Percentiles rank a stretch among this genome's conserved stretches.
Conservation (phyloP, 2,113 vertebrate species). For the Prunella fulvescens region DNA sequence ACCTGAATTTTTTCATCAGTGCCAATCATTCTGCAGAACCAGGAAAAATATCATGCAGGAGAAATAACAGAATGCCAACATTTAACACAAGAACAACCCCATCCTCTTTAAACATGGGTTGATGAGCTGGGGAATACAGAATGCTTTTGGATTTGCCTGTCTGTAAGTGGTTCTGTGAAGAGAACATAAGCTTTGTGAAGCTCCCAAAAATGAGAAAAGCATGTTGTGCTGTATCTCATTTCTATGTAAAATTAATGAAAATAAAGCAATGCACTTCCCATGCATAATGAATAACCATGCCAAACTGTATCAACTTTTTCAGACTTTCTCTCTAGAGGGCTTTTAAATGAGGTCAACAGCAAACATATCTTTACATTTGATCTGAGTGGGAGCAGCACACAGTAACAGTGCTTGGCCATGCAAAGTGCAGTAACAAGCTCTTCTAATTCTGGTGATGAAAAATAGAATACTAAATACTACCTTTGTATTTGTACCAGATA, state of each 20-base stretch:
- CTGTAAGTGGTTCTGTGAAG: neutral
- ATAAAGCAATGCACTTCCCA: conserved; percentile 55
- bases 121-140: neutral
- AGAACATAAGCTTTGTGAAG: conserved; percentile 12
- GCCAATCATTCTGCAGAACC: conserved; percentile 15
- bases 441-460: conserved; percentile 23
- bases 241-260: conserved; percentile 69
- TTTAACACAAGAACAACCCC: conserved; percentile 26
- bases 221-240: conserved; percentile 40
- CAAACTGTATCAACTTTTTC: conserved; percentile 60
- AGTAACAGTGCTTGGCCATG: conserved; percentile 36
- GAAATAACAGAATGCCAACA: conserved; percentile 13
- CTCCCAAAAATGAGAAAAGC: conserved; percentile 43
- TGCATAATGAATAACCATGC: conserved; percentile 67
- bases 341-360: conserved; percentile 68
- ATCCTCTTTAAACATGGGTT: conserved; percentile 28
- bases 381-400: neutral
- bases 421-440: conserved; percentile 24
- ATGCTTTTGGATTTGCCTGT: conserved; percentile 29
- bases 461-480: conserved; percentile 22
- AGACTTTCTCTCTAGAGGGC: conserved; percentile 13
- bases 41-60: conserved; percentile 14
- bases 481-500: neutral
- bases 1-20: conserved; percentile 8
- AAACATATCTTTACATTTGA: conserved; percentile 58